Base-by-base conservation (phyloP, 2,888 invertebrate species). In the Eremobia ochroleuca region DNA sequence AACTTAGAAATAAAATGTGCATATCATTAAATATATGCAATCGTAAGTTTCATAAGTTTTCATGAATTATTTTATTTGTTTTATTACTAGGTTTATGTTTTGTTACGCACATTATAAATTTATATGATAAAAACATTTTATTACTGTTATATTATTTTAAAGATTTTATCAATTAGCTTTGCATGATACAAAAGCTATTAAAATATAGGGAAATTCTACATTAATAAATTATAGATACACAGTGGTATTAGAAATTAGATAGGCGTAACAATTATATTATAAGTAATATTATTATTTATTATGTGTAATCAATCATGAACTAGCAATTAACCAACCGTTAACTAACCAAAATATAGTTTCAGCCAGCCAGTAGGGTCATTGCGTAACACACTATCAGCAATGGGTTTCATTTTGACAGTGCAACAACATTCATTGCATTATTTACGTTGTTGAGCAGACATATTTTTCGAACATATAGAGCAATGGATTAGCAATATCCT, bases 1-100 rank as follows among this genome's bases (percentile, higher is more conserved):
- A 85, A 74, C 37, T 83, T 31, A 49, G 18, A n/a, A 67, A 62
- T 67, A 71, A 64, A 72, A 81, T 61, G 43, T 72, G 37, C n/a
- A 66, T 66, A n/a, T 28, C 8, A 61, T 74, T 65, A 68, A 11
- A 43, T 73, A 43, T 73, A 55, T 61, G 73, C 49, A 69, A 31
- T 67, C 59, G 18, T 55, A 52, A 70, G 5, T 25, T n/a, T n/a
- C 59, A 15, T 62, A 49, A 67, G 18, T 31, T 69, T 25, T 66
- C 6, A 25, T 62, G 13, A 40, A 59, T 79, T 28, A 71, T 74
- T 46, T 68, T 46, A 65, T 65, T 69, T 69, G 21, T 18, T 73
- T 46, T 79, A 21, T 49, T 62, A 4, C 15, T 34, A 37, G 11
- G 40, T 52, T 62, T 46, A 40, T 61, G 34, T 49, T 58, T 34